Conservation (phyloP, 2,797 vertebrate genomes). For the Ara ararauna region DNA sequence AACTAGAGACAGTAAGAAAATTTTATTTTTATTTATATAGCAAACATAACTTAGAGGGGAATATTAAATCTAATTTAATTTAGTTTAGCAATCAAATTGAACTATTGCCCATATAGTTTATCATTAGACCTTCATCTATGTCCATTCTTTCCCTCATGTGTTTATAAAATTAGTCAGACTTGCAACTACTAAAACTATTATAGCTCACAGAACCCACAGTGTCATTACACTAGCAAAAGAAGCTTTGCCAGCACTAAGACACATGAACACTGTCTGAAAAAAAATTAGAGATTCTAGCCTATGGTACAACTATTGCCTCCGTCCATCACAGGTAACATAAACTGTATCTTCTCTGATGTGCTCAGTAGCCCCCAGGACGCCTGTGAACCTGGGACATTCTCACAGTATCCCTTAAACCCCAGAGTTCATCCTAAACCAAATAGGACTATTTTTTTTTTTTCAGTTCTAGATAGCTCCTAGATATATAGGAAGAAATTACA, state of each 20-base stretch:
- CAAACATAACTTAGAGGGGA: not conserved
- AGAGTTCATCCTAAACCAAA: not conserved
- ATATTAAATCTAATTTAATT: not conserved
- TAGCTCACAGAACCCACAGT: not conserved
- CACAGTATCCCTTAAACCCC: not conserved
- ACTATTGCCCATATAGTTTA: not conserved
- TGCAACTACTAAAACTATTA: not conserved
- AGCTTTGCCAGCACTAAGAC: not conserved
- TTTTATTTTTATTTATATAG: not conserved
- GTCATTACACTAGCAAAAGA: not conserved
- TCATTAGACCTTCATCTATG: not conserved
- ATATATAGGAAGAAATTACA: not conserved
- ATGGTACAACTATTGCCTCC: not conserved
- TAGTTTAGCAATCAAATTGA: slow-evolving; percentile 4
- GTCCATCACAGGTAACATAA: not conserved
- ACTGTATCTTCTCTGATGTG: not conserved
- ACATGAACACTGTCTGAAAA: not conserved
- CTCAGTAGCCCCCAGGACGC: not conserved
- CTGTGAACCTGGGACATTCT: not conserved
- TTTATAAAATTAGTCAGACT: not conserved
- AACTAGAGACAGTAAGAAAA: not conserved
- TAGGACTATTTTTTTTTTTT: not conserved
- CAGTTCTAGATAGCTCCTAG: not conserved
- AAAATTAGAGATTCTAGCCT: not conserved
- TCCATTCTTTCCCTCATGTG: not conserved